These are phyloP conservation scores for Mechanitis messenoides DNA, from an alignment of 2,888 invertebrate species.

Conservation along the genomic window DNA sequence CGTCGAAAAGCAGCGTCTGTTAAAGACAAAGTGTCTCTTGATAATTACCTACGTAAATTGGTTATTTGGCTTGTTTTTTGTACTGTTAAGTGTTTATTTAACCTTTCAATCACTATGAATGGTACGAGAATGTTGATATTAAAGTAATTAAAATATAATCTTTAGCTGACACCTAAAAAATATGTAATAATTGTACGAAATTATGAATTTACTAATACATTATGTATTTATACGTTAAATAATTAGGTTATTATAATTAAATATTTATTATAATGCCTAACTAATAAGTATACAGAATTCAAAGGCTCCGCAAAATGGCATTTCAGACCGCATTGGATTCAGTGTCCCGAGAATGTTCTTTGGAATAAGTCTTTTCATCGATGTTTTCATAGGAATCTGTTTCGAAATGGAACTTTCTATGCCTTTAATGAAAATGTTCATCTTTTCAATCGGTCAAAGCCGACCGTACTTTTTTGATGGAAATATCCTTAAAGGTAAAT, in stretches of 20 bases:
- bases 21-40: slow-evolving; percentile 13
- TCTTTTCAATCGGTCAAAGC: slow-evolving; percentile 7
- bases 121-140: too few species aligned
- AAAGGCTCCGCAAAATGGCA: slow-evolving; percentile 4
- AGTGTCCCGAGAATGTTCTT: slow-evolving; percentile 23
- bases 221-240: not conserved
- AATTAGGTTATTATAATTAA: not conserved
- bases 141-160: too few species aligned
- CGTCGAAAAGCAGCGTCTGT: slow-evolving; percentile 12
- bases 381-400: slow-evolving; percentile 16
- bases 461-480: slow-evolving; percentile 1
- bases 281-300: slow-evolving; percentile 1
- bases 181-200: not conserved
- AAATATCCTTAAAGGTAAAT: not conserved
- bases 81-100: not conserved
- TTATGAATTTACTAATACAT: too few species aligned
- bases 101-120: too few species aligned
- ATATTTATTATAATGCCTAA: not conserved
- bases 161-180: too few species aligned
- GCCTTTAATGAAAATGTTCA: slow-evolving; percentile 7
- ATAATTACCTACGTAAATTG: slow-evolving; percentile 20
- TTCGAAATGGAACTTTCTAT: slow-evolving; percentile 10
- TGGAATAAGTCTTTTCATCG: slow-evolving; percentile 15
- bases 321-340: slow-evolving; percentile 21
- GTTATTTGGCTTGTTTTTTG: slow-evolving; percentile 22